Evolutionary conservation across 2,888 invertebrate species (phyloP).

Genomic region (Unio pictorum): DNA sequence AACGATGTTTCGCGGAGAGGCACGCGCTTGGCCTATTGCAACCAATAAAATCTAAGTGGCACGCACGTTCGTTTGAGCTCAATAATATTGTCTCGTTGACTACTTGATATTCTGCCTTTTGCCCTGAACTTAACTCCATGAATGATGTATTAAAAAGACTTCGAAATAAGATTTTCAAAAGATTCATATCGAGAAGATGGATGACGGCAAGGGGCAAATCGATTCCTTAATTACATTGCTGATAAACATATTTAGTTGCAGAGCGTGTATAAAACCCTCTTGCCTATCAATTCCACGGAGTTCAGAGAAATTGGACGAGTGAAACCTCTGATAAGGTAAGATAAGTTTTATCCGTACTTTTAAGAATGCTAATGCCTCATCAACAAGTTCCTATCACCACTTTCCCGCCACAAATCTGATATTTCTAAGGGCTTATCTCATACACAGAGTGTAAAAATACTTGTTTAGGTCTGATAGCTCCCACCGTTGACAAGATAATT

Average conservation of each 20-base stretch:
- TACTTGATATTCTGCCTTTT: no score
- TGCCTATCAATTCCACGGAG: no score
- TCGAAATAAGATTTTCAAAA: constrained; percentile 1
- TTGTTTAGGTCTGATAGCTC: constrained; percentile 7
- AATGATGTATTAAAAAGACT: no score
- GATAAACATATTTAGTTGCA: constrained; percentile 12
- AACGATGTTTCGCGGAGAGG: no score
- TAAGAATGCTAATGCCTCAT: constrained; percentile 8
- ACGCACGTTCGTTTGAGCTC: no score
- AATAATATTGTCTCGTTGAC: no score
- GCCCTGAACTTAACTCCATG: no score
- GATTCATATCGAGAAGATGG: constrained; percentile 9
- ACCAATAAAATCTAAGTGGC: no score
- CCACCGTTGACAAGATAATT: constrained; percentile 9
- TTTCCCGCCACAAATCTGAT: constrained; percentile 7
- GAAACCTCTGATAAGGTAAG: constrained; percentile 9
- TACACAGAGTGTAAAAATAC: constrained; percentile 7
- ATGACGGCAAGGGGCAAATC: constrained; percentile 3
- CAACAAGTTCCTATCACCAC: constrained; percentile 2
- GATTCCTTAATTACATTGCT: constrained; percentile 7
- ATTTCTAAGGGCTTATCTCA: neutral
- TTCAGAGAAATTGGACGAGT: constrained; percentile 8
- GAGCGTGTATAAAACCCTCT: neutral
- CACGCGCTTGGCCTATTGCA: no score
- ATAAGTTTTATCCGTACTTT: constrained; percentile 3